Conservation (phyloP, 1,140 invertebrate species). For the Zaprionus gabonicus region DNA sequence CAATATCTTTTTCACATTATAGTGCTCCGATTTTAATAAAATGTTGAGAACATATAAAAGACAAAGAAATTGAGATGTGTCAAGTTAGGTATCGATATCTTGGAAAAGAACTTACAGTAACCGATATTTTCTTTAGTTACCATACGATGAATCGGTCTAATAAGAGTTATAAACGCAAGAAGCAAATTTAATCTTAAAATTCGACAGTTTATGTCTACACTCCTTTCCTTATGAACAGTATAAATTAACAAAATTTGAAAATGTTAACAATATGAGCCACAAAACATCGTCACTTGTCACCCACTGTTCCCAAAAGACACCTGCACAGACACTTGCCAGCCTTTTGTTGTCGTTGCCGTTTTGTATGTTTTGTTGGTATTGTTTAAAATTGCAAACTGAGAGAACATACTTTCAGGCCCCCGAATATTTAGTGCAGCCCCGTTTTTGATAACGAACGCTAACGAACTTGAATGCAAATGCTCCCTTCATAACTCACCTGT, state of each 20-base stretch:
- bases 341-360: background rate
- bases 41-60: no score
- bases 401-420: background rate
- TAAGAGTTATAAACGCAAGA: background rate
- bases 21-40: no score
- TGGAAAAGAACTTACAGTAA: no score
- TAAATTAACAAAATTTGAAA: no score
- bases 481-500: no score
- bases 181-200: background rate
- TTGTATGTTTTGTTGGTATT: background rate
- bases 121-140: background rate
- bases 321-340: constrained; percentile 1
- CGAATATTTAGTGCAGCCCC: background rate
- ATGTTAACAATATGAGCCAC: background rate
- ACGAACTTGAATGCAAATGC: constrained; percentile 1
- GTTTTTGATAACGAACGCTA: background rate
- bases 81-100: no score
- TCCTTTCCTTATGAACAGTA: no score
- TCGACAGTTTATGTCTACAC: no score
- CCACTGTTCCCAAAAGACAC: background rate
- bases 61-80: no score
- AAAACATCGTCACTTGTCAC: background rate
- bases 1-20: no score
- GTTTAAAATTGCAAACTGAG: background rate
- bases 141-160: background rate